These are phyloP conservation scores for Alexandromys fortis DNA, from an alignment of 2,113 vertebrate genomes.

Conservation along the genomic window DNA sequence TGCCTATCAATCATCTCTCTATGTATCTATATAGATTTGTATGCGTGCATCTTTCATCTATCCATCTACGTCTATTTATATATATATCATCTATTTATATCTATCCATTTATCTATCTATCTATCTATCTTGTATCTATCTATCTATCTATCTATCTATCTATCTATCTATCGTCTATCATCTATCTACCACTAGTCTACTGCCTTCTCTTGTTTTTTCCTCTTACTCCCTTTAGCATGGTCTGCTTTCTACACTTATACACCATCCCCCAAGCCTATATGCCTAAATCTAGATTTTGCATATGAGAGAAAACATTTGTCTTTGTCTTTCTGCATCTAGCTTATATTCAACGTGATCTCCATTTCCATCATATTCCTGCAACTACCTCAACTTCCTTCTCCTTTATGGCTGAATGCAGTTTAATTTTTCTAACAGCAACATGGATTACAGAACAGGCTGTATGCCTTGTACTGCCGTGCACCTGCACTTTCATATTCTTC, in stretches of 20 bases:
- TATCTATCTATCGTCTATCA: background rate
- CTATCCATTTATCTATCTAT: too few relatives aligned
- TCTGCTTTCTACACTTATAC: background rate
- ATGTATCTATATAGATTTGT: too few relatives aligned
- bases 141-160: too few relatives aligned
- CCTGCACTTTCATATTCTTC: background rate
- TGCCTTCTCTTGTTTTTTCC: background rate
- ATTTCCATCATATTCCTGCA: background rate
- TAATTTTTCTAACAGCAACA: background rate
- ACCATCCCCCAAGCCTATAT: background rate
- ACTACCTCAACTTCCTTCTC: background rate
- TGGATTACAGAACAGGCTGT: background rate
- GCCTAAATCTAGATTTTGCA: background rate
- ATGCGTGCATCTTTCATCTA: too few relatives aligned
- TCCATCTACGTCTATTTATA: too few relatives aligned
- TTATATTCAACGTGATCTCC: background rate
- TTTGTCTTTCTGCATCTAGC: background rate
- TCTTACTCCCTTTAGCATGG: background rate
- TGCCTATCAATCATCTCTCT: too few relatives aligned
- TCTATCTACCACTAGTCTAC: background rate
- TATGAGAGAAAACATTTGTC: background rate
- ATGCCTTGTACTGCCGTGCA: accelerated
- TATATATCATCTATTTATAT: too few relatives aligned
- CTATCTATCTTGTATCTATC: too few relatives aligned
- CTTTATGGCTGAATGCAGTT: background rate